A percentile compares a stretch with the other conserved stretches of the same genome.
phyloP scores from a whole-genome alignment of 35 echinoderm and acorn worm species.

The Hemicentrotus pulcherrimus region DNA sequence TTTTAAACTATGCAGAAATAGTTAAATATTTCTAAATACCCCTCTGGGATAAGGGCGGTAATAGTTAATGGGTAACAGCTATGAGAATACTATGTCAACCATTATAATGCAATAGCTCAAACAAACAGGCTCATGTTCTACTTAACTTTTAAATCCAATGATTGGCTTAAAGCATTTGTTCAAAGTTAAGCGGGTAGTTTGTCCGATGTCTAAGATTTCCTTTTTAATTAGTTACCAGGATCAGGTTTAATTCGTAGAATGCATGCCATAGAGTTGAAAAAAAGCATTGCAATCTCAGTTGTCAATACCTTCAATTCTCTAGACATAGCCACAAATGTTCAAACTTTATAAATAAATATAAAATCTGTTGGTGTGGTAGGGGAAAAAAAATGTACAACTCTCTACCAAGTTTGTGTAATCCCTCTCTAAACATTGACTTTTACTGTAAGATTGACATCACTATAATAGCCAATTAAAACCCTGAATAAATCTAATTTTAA shows the following conservation, averaged over 20 bases:
- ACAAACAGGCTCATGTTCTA: too few relatives aligned
- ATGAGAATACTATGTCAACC: neutral
- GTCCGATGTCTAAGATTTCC: too few relatives aligned
- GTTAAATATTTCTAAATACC: neutral
- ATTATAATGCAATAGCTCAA: too few relatives aligned
- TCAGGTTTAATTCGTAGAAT: too few relatives aligned
- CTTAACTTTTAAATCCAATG: too few relatives aligned
- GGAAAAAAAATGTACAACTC: neutral
- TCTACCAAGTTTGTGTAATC: neutral
- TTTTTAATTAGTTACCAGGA: too few relatives aligned
- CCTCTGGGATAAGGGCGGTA: neutral
- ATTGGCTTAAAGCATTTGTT: too few relatives aligned
- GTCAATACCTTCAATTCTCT: too few relatives aligned
- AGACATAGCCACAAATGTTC: neutral
- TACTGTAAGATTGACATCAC: slow-evolving; percentile 18
- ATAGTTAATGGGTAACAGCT: neutral
- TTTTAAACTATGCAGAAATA: neutral
- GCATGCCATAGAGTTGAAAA: neutral
- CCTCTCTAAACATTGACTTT: slow-evolving; percentile 9
- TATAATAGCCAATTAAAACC: slow-evolving; percentile 2
- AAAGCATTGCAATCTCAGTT: neutral
- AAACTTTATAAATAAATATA: neutral
- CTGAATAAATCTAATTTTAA: neutral
- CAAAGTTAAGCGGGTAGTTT: too few relatives aligned
- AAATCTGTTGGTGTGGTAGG: neutral